Percentiles rank a stretch among this genome's conserved stretches.
Evolutionary conservation across 35 echinoderm and acorn worm species (phyloP).

Genomic region (Patiria miniata): DNA sequence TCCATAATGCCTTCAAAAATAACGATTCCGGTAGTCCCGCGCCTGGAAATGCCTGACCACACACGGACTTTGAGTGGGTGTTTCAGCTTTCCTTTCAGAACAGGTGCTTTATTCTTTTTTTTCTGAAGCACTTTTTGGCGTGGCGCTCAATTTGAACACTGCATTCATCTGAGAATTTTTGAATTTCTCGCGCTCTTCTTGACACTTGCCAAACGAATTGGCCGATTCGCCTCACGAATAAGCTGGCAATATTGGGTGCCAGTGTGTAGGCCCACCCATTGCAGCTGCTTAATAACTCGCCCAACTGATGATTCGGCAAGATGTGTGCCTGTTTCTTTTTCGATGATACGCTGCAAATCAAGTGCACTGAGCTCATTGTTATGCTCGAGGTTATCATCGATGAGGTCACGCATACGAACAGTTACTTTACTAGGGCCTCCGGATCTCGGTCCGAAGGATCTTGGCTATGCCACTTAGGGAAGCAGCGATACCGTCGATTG

Average conservation of each 20-base stretch:
- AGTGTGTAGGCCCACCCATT: conserved; percentile 46
- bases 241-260: conserved; percentile 48
- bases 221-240: conserved; percentile 31
- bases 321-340: neutral
- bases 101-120: neutral
- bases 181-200: conserved; percentile 25
- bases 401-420: neutral
- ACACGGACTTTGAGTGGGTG: conserved; percentile 69
- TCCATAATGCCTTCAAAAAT: conserved; percentile 79
- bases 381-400: conserved; percentile 21
- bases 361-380: conserved; percentile 49
- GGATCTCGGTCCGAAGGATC: too few relatives aligned
- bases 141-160: conserved; percentile 42
- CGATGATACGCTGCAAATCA: conserved; percentile 19
- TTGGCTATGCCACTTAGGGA: too few relatives aligned
- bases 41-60: conserved; percentile 65
- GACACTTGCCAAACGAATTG: neutral
- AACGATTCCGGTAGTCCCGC: conserved; percentile 56
- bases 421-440: neutral
- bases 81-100: neutral
- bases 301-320: conserved; percentile 31
- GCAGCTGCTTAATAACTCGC: conserved; percentile 26
- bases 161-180: conserved; percentile 64
- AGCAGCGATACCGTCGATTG: too few relatives aligned
- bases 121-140: neutral